Evolutionary conservation across 2,888 invertebrate genomes (phyloP).

Genomic region (Pseudanteris insignis): DNA sequence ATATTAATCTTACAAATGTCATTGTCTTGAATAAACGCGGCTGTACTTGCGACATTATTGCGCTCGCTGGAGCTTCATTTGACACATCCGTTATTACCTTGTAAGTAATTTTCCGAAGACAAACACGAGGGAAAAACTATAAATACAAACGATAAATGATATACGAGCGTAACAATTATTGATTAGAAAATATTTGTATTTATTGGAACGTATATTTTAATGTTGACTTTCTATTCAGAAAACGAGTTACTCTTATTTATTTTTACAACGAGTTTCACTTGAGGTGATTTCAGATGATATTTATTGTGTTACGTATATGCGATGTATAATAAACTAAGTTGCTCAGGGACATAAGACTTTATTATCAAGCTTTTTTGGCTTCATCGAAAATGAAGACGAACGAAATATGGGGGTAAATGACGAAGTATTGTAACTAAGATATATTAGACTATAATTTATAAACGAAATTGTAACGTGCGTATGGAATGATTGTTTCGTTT

Average conservation of each 20-base stretch:
- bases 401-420: too few relatives aligned
- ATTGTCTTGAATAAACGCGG: conserved; percentile 5
- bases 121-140: conserved; percentile 1
- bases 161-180: not conserved
- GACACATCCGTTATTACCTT: conserved; percentile 1
- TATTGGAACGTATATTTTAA: conserved; percentile 6
- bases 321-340: conserved; percentile 25
- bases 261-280: conserved; percentile 21
- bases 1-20: not conserved
- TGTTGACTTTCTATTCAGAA: conserved; percentile 9
- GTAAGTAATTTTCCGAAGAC: conserved; percentile 13
- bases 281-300: conserved; percentile 3
- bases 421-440: conserved; percentile 13
- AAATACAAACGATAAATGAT: conserved; percentile 9
- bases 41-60: too few relatives aligned
- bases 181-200: conserved; percentile 13
- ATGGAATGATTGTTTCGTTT: conserved; percentile 14
- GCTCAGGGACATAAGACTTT: conserved; percentile 26
- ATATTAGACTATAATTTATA: conserved; percentile 21
- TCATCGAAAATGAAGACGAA: too few relatives aligned
- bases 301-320: conserved; percentile 14
- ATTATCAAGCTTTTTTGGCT: conserved; percentile 33
- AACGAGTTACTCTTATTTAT: conserved; percentile 18
- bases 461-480: conserved; percentile 15
- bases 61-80: conserved; percentile 1